Conservation (phyloP, 2,797 vertebrate species). For the Artibeus lituratus region DNA sequence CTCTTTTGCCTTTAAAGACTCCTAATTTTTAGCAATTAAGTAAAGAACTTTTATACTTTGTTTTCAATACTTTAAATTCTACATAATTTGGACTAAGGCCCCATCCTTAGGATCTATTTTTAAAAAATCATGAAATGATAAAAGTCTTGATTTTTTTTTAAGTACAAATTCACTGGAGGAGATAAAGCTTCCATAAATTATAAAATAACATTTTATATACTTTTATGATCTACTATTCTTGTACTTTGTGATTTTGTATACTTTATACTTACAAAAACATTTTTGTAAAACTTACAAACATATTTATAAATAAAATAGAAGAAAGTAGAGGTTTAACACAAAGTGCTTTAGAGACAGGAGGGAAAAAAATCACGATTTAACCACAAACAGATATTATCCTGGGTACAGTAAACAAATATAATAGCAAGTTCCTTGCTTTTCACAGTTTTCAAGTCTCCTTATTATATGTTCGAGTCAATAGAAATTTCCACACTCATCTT, state of each 20-base stretch:
- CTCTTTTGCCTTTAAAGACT: neutral
- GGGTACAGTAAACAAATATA: slow-evolving; percentile 58
- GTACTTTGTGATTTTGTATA: neutral
- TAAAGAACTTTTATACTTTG: neutral
- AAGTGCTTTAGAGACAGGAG: slow-evolving; percentile 11
- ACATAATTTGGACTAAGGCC: neutral
- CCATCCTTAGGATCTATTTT: neutral
- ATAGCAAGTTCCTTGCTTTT: slow-evolving; percentile 40
- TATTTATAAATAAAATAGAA: neutral
- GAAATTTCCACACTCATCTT: slow-evolving; percentile 24
- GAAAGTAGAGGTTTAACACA: slow-evolving; percentile 8
- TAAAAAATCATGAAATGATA: neutral
- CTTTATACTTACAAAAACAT: slow-evolving; percentile 23
- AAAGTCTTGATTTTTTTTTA: neutral
- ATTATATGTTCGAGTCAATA: slow-evolving; percentile 40
- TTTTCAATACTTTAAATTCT: slow-evolving; percentile 1
- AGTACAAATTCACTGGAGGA: neutral
- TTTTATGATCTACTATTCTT: neutral
- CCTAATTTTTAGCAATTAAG: neutral
- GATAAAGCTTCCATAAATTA: neutral
- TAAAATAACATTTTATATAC: neutral
- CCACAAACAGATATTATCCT: slow-evolving; percentile 35
- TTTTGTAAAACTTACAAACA: slow-evolving; percentile 31
- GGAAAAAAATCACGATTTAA: slow-evolving; percentile 55
- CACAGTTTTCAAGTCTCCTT: slow-evolving; percentile 43